phyloP scores from a whole-genome alignment of 2,113 vertebrate species.

The Notiomystis cincta region DNA sequence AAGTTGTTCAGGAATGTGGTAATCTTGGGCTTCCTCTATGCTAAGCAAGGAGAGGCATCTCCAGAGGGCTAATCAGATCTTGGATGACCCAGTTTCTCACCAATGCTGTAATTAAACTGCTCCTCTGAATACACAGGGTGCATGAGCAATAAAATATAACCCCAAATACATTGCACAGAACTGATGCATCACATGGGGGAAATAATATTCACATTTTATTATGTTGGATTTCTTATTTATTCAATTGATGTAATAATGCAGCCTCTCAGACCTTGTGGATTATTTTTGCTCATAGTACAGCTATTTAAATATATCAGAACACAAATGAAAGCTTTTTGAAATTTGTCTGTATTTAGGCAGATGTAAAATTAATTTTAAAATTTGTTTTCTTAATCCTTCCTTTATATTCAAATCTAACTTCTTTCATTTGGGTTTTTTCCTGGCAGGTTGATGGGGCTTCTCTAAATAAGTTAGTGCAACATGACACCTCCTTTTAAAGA shows the following conservation, averaged over 20 bases:
- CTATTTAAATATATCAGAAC: neutral
- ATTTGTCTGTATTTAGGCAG: neutral
- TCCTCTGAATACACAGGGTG: neutral
- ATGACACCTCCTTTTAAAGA: neutral
- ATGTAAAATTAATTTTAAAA: neutral
- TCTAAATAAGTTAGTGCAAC: neutral
- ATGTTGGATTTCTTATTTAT: neutral
- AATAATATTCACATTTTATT: neutral
- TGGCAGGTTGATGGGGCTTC: neutral
- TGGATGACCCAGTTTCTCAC: slow-evolving; percentile 26
- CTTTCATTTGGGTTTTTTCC: neutral
- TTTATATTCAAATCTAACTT: neutral
- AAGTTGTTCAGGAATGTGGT: neutral
- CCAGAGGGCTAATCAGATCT: slow-evolving; percentile 23
- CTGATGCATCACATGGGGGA: neutral
- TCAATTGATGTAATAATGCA: rapidly evolving
- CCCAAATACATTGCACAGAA: neutral
- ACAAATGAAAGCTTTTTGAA: neutral
- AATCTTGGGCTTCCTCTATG: neutral
- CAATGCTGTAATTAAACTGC: neutral
- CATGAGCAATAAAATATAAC: neutral
- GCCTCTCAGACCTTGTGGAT: neutral
- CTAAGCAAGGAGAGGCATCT: neutral
- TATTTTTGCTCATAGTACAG: neutral
- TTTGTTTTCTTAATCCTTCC: neutral